Conservation (phyloP, 2,888 invertebrate species). For the Caenorhabditis sp. region DNA sequence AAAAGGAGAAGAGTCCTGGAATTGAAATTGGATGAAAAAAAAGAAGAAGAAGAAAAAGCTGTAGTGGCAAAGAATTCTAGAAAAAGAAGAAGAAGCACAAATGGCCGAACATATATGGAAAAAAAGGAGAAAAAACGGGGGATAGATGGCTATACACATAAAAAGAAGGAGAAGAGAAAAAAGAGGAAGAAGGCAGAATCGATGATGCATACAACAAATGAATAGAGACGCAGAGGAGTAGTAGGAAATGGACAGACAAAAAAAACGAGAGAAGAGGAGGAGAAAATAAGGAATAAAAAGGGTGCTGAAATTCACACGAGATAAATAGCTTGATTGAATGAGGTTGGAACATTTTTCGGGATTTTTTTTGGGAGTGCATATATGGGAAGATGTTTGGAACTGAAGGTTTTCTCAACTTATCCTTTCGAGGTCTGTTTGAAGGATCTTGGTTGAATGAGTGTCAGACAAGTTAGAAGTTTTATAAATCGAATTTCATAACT, state of each 20-base stretch:
- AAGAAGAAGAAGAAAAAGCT: neutral
- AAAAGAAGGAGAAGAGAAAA: neutral
- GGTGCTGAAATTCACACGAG: slow-evolving; percentile 1
- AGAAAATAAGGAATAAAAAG: neutral
- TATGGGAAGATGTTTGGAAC: too few relatives aligned
- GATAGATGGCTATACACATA: neutral
- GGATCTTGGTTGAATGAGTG: too few relatives aligned
- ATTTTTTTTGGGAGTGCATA: too few relatives aligned
- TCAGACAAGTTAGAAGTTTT: too few relatives aligned
- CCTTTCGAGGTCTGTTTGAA: too few relatives aligned
- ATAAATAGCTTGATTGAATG: neutral
- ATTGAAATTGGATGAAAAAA: neutral
- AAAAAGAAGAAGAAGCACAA: neutral
- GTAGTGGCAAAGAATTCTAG: neutral
- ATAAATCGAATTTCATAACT: too few relatives aligned
- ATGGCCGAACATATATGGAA: slow-evolving; percentile 1
- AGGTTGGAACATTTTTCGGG: neutral
- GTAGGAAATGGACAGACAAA: neutral
- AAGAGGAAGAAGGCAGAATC: neutral
- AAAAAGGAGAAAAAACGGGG: neutral
- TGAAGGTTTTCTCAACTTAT: too few relatives aligned
- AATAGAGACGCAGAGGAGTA: neutral
- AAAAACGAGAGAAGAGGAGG: too few relatives aligned
- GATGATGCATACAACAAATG: neutral
- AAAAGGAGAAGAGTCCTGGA: neutral